phyloP scores from a whole-genome alignment of 2,113 vertebrate species.

The Ploceus nigricollis region DNA sequence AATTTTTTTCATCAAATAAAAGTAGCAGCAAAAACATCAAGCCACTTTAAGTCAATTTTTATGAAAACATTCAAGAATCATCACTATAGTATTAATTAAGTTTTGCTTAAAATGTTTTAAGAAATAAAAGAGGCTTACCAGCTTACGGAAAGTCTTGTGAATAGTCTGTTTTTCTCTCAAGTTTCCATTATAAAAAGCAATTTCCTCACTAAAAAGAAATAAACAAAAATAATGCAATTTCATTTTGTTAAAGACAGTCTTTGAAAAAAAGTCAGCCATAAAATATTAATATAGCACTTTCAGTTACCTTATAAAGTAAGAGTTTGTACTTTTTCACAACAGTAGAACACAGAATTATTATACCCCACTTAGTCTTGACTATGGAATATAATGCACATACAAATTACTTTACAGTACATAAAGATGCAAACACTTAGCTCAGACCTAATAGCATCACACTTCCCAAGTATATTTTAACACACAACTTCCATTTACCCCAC shows the following conservation, averaged over 20 bases:
- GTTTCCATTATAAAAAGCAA: slow-evolving; percentile 98
- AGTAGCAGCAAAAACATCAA: neutral
- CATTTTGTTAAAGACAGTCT: neutral
- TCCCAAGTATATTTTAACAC: neutral
- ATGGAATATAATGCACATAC: neutral
- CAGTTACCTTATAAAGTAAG: neutral
- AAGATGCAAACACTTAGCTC: neutral
- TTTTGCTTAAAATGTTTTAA: neutral
- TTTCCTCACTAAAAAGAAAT: slow-evolving; percentile 86
- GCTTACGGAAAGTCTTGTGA: slow-evolving; percentile 86
- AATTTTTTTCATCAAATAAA: neutral
- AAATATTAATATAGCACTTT: neutral
- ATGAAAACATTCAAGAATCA: neutral
- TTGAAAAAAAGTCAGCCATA: neutral
- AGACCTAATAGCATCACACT: neutral
- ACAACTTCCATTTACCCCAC: neutral
- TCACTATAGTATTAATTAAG: neutral
- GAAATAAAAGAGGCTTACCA: slow-evolving; percentile 76
- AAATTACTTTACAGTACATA: neutral
- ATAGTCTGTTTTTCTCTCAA: slow-evolving; percentile 92
- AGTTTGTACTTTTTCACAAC: neutral
- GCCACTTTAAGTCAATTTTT: neutral
- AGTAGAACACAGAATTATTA: neutral
- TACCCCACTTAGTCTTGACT: neutral
- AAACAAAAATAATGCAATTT: neutral